These are phyloP conservation scores for Stegodyphus dumicola DNA, from an alignment of 1,140 invertebrate genomes.

Conservation along the genomic window DNA sequence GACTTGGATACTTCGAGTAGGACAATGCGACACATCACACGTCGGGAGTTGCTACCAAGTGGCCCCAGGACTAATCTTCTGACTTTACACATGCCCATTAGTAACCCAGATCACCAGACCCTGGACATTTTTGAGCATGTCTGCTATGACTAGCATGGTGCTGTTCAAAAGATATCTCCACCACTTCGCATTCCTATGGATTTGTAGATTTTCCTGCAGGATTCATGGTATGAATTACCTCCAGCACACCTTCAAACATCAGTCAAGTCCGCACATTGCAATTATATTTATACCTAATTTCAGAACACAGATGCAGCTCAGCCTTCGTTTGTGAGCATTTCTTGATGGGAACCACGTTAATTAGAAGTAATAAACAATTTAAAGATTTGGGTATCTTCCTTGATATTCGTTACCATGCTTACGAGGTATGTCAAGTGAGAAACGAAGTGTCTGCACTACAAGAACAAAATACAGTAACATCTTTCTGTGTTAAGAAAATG, in stretches of 20 bases:
- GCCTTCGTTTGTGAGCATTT: no score
- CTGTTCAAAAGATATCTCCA: constrained; percentile 1
- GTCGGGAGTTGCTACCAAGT: background rate
- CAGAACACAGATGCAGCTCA: no score
- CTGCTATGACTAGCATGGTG: background rate
- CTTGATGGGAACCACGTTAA: no score
- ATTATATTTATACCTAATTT: no score
- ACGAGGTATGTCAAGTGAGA: background rate
- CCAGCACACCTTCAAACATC: background rate
- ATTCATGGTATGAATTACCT: constrained; percentile 5
- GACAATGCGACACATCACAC: constrained; percentile 1
- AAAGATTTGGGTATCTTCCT: no score
- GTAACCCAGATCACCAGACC: background rate
- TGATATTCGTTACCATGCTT: no score
- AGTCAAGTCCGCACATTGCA: background rate
- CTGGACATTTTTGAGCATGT: constrained; percentile 16
- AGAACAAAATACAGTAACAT: no score
- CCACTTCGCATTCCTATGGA: constrained; percentile 1
- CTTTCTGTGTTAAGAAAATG: no score
- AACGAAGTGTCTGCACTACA: no score
- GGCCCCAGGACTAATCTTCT: no score
- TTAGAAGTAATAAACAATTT: no score
- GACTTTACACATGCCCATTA: no score
- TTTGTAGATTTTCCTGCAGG: background rate
- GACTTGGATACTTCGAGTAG: background rate